Evolutionary conservation across 2,113 vertebrate species (phyloP).

Genomic region (Cairina moschata): DNA sequence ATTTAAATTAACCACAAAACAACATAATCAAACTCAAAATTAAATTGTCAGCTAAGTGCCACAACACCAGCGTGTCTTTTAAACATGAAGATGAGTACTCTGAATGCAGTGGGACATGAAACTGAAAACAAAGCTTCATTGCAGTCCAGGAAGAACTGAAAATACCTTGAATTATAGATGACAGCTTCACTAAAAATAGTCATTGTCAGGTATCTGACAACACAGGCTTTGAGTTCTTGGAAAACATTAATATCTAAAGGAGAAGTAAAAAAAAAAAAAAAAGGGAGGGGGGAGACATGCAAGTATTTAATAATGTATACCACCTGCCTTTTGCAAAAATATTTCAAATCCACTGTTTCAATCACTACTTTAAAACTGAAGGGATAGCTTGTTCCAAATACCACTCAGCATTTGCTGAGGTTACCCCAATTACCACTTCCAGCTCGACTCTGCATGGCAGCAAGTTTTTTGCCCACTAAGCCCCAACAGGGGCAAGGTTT

Average conservation of each 20-base stretch:
- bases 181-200: slow-evolving; percentile 34
- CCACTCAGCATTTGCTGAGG: not conserved
- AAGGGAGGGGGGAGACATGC: not conserved
- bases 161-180: slow-evolving; percentile 12
- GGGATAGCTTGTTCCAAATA: not conserved
- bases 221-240: not conserved
- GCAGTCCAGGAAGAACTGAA: not conserved
- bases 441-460: accelerated
- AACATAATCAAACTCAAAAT: not conserved
- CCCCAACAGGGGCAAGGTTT: not conserved
- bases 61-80: not conserved
- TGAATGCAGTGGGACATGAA: not conserved
- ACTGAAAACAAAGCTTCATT: not conserved
- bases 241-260: not conserved
- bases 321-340: not conserved
- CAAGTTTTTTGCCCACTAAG: not conserved
- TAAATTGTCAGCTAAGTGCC: slow-evolving; percentile 27
- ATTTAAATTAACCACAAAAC: not conserved
- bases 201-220: not conserved
- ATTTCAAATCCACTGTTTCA: not conserved
- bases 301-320: not conserved
- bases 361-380: not conserved
- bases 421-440: not conserved
- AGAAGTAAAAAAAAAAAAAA: accelerated
- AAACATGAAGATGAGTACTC: not conserved